Base-by-base conservation (phyloP, 2,113 vertebrate genomes). In the Menura novaehollandiae region DNA sequence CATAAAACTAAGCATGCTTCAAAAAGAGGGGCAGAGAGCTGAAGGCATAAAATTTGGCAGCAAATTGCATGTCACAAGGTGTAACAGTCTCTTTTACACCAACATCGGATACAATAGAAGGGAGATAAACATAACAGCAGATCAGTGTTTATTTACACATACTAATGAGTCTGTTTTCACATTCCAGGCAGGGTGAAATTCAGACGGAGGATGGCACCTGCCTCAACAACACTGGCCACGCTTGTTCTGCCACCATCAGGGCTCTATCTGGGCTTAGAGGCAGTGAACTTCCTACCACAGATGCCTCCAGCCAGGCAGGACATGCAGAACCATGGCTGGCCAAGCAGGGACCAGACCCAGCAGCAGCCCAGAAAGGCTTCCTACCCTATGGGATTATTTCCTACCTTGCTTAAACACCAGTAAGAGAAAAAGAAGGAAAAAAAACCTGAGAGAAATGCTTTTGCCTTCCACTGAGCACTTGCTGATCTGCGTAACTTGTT, bases 131-230 rank as follows among this genome's bases (percentile, higher is more conserved):
- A 72, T 1, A n/a, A 55, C 2, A 55, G 59, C 37, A 56, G 58
- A 44, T 3, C 43, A 13, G 85, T 77, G 80, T 95, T 95, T 93
- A 89, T 93, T 91, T 95, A 93, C 87, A 53, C 0, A 0, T 43
- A 67, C 52, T 95, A 95, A 93, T 49, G 87, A 93, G 52, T 3
- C 43, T 95, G 93, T 89, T 96, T 94, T 89, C 13, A 59, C 75
- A 85, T 94, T 82, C 69, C 74, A 94, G 44, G 10, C 73, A 78
- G 35, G 53, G 24, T 85, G 91, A 93, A 88, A 82, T 87, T 58
- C 60, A 76, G 88, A 89, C 8, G 18, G 18, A 87, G 67, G 13
- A 41, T 41, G 39, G 67, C 88, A 92, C 35, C 68, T 86, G 94
- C 66, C 91, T 53, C 51, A 89, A 26, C 88, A 56, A 5, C 73